A percentile compares a stretch with the other conserved stretches of the same genome.
These are phyloP conservation scores for Leucania comma DNA, from an alignment of 2,888 invertebrate genomes.

Conservation along the genomic window DNA sequence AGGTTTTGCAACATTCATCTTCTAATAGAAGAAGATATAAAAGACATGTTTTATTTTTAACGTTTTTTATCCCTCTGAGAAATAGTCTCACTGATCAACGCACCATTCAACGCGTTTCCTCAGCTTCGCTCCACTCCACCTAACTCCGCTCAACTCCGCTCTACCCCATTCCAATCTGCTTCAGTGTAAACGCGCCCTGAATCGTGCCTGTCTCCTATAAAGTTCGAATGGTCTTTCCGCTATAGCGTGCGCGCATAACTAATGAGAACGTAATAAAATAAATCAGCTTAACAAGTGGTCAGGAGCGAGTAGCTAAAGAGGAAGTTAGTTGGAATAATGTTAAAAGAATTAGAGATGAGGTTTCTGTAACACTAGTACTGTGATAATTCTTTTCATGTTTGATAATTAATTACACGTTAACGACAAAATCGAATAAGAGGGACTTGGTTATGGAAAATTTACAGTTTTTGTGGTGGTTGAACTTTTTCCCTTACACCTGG, in stretches of 20 bases:
- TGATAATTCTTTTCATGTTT: background rate
- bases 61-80: too few relatives aligned
- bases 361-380: background rate
- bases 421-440: too few relatives aligned
- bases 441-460: too few relatives aligned
- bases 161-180: background rate
- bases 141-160: background rate
- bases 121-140: too few relatives aligned
- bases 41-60: too few relatives aligned
- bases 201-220: conserved; percentile 57
- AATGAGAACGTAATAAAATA: conserved; percentile 57
- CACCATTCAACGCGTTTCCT: too few relatives aligned
- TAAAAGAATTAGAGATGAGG: background rate
- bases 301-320: conserved; percentile 12
- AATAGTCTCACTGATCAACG: too few relatives aligned
- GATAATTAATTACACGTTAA: background rate
- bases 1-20: too few relatives aligned
- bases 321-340: conserved; percentile 5
- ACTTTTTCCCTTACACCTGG: too few relatives aligned
- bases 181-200: conserved; percentile 24
- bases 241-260: conserved; percentile 54
- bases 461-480: too few relatives aligned
- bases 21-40: too few relatives aligned
- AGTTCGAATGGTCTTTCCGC: conserved; percentile 27
- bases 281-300: conserved; percentile 42